Conservation (phyloP, 1,140 invertebrate species). For the Pogonognathellus flavescens region DNA sequence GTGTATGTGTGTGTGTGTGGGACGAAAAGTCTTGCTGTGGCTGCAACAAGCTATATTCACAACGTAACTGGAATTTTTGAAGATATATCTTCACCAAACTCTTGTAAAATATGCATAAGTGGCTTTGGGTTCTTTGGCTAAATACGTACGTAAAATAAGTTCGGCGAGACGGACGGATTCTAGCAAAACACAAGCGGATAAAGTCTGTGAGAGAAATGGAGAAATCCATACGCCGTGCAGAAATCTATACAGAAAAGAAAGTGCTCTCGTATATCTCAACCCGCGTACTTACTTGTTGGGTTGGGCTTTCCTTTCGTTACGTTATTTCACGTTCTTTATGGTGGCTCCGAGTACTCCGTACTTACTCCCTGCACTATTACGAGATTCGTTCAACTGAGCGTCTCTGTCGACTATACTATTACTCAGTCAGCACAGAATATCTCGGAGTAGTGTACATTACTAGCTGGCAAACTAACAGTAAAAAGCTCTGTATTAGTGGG, state of each 20-base stretch:
- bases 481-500: no score
- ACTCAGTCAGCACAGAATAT: no score
- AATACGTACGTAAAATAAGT: constrained; percentile 46
- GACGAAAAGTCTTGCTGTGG: no score
- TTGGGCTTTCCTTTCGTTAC: no score
- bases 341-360: no score
- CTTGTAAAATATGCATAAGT: constrained; percentile 49
- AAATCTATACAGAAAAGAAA: constrained; percentile 2
- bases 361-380: no score
- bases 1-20: background rate
- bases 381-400: no score
- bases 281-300: background rate
- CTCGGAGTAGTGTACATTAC: no score
- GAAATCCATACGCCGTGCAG: constrained; percentile 9
- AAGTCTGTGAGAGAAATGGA: constrained; percentile 24
- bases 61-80: background rate
- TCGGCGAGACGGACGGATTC: background rate
- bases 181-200: constrained; percentile 2
- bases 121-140: constrained; percentile 43
- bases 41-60: background rate
- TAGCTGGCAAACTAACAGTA: no score
- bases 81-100: background rate
- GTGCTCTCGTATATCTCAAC: background rate
- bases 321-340: no score
- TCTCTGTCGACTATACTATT: no score